Percentiles rank a stretch among this genome's conserved stretches.
phyloP scores from a whole-genome alignment of 2,113 vertebrate genomes.

The Albula goreensis region DNA sequence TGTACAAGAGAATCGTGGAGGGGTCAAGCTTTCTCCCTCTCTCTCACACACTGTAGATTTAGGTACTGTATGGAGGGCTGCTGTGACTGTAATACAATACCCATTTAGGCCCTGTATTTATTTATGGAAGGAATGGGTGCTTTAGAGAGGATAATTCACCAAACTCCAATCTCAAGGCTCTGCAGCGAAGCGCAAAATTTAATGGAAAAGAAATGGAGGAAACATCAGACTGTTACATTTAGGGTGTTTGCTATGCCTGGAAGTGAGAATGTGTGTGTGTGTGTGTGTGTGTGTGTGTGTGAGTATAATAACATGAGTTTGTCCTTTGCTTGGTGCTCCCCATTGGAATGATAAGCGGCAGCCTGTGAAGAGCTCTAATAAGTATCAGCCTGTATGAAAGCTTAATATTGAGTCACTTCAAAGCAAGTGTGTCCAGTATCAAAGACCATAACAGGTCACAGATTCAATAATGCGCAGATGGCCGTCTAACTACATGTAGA shows the following conservation, averaged over 20 bases:
- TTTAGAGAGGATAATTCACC: conserved; percentile 25
- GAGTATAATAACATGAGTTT: not conserved
- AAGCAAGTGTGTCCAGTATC: conserved; percentile 70
- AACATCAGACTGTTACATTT: not conserved
- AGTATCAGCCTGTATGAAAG: conserved; percentile 72
- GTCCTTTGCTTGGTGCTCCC: not conserved
- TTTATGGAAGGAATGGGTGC: conserved; percentile 22
- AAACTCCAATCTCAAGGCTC: conserved; percentile 17
- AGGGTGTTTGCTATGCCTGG: conserved; percentile 32
- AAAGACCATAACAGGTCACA: conserved; percentile 68
- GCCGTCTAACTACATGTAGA: conserved; percentile 22
- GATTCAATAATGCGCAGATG: conserved; percentile 74
- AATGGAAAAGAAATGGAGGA: conserved; percentile 20
- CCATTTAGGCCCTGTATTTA: conserved; percentile 36
- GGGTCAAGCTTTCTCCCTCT: conserved; percentile 1
- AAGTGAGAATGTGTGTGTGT: conserved; percentile 18
- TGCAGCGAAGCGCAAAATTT: conserved; percentile 16
- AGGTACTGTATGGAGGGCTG: conserved; percentile 22
- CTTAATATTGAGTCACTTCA: conserved; percentile 72
- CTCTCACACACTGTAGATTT: conserved; percentile 24
- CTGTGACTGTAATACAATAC: conserved; percentile 36
- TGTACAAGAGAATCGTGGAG: conserved; percentile 33
- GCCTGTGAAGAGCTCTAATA: conserved; percentile 27
- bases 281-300: not conserved
- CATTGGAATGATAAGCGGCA: conserved; percentile 5